Base-by-base conservation (phyloP, 2,113 vertebrate genomes). In the Xiphorhynchus elegans region DNA sequence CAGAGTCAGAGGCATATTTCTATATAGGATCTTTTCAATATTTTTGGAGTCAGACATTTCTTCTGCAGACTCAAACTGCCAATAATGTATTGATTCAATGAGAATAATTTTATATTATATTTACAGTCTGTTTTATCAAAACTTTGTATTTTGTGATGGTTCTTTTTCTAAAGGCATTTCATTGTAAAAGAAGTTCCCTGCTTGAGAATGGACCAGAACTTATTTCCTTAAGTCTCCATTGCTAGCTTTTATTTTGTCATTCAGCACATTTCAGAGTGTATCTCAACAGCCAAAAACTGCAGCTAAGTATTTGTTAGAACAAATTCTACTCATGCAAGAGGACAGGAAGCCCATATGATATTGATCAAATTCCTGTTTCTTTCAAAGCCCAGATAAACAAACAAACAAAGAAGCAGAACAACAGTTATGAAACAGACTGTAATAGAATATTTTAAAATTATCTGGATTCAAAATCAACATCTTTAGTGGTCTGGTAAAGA, bases 231-330 rank as follows among this genome's bases (percentile, higher is more conserved):
- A 76, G 16, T 52, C 33, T 64, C 35, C 15, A n/a, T 68, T 66
- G 66, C 52, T 89, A 89, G 17, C 11, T 87, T 87, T 77, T 69
- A 53, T 88, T 95, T 93, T 80, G 67, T 31, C 21, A 80, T 66
- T 79, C 10, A 29, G 21, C 50, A 14, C 2, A 80, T 86, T 88
- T 90, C 29, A 77, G 69, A 94, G 44, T 29, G 11, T 37, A 44
- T 70, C n/a, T 70, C 56, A 72, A 59, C 35, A 84, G 77, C 89
- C 93, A 96, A 92, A 90, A 93, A 28, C 14, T 81, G n/a, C 84
- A 89, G 79, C 58, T 90, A 70, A 95, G 28, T 91, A 59, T 88
- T 93, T 91, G 15, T 52, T 69, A 91, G 42, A 96, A 88, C 33
- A 94, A 89, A 89, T 73, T 29, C n/a, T 90, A 86, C 68, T 87